Evolutionary conservation across 2,797 vertebrate genomes (phyloP), one percentile per base, ranked within the genome.

Genomic region (Centropyge bicolor): DNA sequence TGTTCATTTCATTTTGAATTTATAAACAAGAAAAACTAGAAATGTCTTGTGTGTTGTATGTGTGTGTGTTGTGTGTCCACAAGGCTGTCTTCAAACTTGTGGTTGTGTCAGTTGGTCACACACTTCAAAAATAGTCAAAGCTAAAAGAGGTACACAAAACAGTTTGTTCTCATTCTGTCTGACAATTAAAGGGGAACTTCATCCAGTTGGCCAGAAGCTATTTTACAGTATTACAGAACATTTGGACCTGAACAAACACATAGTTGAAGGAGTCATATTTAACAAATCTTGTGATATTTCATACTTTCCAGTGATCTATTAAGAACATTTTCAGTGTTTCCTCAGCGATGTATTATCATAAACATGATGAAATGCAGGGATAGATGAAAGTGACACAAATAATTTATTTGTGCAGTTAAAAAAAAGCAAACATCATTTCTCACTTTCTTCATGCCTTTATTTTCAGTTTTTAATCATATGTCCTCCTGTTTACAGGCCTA

Each of bases 401-500:
- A 6, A 56, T 35, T 16, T 0, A 48, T 57, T 54, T 40, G 2
- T 49, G 43, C 45, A 27, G 1, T 31, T 19, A 9, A 6, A 12
- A 38, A 16, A 10, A 14, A 54, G 35, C 27, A 45, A n/a, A 1
- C 6, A 5, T 11, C 16, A 12, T 24, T 14, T 8, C 27, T 46
- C 12, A 36, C 12, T 38, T 11, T 55, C 14, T n/a, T 51, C 11
- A 16, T 62, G 16, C 56, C 31, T 31, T 46, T 40, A 0, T 8
- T 12, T 62, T 20, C 16, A n/a, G 1, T 76, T 70, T 73, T 63
- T 22, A 14, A 22, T 59, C 55, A 17, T 13, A 2, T 16, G n/a
- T n/a, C 51, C 2, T 64, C 19, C 13, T 36, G 16, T 60, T 24
- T 5, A 0, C 92, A 99, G 98, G 92, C 96, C 61, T 98, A 98